Evolutionary conservation across 2,113 vertebrate species (phyloP).

Genomic region (Grammomys dolichurus): DNA sequence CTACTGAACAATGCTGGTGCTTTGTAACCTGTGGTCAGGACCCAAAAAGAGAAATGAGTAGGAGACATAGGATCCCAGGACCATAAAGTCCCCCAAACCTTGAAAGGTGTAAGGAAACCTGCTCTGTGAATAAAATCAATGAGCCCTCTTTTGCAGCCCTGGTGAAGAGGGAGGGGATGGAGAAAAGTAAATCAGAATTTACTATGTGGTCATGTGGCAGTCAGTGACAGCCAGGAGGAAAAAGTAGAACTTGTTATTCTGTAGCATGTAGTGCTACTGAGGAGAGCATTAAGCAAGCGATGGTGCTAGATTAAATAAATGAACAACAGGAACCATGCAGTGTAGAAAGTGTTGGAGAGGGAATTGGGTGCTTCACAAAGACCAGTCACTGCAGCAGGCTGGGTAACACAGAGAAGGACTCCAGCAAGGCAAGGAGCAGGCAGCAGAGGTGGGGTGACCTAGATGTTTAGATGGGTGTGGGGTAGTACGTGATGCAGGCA

Average conservation of each 20-base stretch:
- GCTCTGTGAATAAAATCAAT: neutral
- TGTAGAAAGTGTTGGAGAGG: neutral
- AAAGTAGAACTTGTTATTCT: neutral
- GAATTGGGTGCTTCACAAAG: neutral
- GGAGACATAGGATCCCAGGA: neutral
- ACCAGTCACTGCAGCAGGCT: neutral
- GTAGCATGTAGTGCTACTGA: neutral
- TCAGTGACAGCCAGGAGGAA: neutral
- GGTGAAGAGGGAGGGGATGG: neutral
- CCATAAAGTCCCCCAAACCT: neutral
- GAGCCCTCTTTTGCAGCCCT: neutral
- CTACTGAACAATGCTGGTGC: neutral
- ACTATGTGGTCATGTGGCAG: no score
- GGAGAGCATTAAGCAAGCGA: conserved; percentile 9
- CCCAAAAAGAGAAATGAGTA: no score
- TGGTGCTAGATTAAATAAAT: neutral
- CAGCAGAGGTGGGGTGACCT: no score
- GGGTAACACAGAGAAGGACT: neutral
- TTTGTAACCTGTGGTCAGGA: neutral
- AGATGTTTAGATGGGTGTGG: neutral
- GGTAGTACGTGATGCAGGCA: neutral
- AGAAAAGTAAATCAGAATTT: neutral
- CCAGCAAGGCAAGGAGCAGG: no score
- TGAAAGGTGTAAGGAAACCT: neutral
- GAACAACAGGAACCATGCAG: neutral